Evolutionary conservation across 2,888 invertebrate species (phyloP).

Genomic region (Drosophila ochracea): DNA sequence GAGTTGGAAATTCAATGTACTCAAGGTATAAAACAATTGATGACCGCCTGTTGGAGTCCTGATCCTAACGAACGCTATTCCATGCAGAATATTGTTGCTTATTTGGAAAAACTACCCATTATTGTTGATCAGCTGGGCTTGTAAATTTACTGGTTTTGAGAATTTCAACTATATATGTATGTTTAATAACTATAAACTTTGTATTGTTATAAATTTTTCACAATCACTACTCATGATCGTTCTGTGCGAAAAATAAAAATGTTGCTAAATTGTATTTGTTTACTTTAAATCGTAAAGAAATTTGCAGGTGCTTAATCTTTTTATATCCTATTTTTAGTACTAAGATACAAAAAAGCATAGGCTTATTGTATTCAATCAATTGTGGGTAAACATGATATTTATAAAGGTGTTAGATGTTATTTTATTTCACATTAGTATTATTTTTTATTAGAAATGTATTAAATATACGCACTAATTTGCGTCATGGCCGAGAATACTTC

Average conservation of each 20-base stretch:
- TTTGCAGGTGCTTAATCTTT: neutral
- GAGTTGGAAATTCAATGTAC: conserved; percentile 16
- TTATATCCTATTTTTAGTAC: neutral
- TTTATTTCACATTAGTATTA: neutral
- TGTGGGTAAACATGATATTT: neutral
- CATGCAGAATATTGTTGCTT: conserved; percentile 30
- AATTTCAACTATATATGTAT: neutral
- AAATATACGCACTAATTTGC: conserved; percentile 1
- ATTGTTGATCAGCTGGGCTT: conserved; percentile 5
- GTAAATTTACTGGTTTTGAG: neutral
- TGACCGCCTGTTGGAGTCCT: conserved; percentile 38
- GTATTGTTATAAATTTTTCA: neutral
- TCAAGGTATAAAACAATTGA: conserved; percentile 11
- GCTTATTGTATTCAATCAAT: neutral
- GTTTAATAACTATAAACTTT: neutral
- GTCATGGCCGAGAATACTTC: conserved; percentile 13
- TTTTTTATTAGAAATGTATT: conserved; percentile 8
- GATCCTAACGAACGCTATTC: conserved; percentile 22
- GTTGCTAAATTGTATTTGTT: neutral
- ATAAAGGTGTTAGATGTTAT: neutral
- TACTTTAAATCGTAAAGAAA: neutral
- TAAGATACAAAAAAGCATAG: neutral
- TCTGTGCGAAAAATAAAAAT: neutral
- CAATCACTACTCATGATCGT: neutral
- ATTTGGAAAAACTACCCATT: conserved; percentile 6